A percentile compares a stretch with the other conserved stretches of the same genome.
phyloP scores from a whole-genome alignment of 2,888 invertebrate genomes.

The Macrophya annulata region DNA sequence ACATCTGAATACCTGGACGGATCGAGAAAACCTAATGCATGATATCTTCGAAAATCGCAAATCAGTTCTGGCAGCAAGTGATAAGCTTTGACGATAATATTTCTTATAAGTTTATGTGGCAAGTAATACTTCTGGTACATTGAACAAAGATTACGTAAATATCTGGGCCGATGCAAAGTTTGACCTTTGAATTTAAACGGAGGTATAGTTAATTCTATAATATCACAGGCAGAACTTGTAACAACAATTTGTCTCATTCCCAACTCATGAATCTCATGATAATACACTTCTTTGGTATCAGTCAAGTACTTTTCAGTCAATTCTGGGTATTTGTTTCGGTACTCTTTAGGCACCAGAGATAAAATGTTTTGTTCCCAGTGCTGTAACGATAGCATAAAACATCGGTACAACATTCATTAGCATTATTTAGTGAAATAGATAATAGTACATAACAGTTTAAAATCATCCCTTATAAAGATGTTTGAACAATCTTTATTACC shows the following conservation, averaged over 20 bases:
- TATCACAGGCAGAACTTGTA: constrained; percentile 82
- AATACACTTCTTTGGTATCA: constrained; percentile 78
- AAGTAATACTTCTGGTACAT: constrained; percentile 83
- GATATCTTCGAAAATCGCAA: constrained; percentile 81
- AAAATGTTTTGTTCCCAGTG: constrained; percentile 83
- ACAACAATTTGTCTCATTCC: constrained; percentile 85
- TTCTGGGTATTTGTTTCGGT: constrained; percentile 82
- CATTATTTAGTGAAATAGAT: neutral
- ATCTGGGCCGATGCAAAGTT: constrained; percentile 83
- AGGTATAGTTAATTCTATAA: constrained; percentile 80
- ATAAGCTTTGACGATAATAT: constrained; percentile 82
- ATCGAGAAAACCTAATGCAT: constrained; percentile 78
- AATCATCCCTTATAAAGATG: neutral
- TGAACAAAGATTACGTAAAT: constrained; percentile 82
- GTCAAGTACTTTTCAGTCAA: constrained; percentile 81
- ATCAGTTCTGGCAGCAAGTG: constrained; percentile 81
- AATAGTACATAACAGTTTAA: neutral
- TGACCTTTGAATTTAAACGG: constrained; percentile 84
- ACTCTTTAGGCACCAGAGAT: constrained; percentile 81
- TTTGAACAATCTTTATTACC: constrained; percentile 63
- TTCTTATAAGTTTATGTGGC: constrained; percentile 84
- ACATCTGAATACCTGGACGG: constrained; percentile 71
- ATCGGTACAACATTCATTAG: neutral
- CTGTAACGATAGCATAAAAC: constrained; percentile 61
- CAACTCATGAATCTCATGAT: constrained; percentile 79